Percentiles rank a stretch among this genome's conserved stretches.
These are phyloP conservation scores for Neodiprion fabricii DNA, from an alignment of 1,140 invertebrate species.

Conservation along the genomic window DNA sequence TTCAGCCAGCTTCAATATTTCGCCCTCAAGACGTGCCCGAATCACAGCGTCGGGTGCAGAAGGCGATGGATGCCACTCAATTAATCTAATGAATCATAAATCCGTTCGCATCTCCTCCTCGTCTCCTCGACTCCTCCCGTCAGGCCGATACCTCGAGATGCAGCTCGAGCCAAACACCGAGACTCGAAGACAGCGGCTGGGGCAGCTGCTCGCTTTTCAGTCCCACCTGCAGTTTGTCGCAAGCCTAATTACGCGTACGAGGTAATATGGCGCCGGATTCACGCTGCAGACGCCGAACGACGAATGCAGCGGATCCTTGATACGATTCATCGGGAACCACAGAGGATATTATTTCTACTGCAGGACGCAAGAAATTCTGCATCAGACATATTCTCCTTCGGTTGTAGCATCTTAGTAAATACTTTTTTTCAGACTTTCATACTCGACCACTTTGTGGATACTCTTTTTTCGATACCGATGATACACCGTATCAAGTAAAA, in stretches of 20 bases:
- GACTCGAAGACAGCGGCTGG: slow-evolving; percentile 12
- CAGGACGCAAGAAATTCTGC: too few species aligned
- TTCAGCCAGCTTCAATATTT: background rate
- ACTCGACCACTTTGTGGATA: too few species aligned
- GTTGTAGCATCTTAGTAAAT: slow-evolving; percentile 12
- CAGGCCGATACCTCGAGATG: too few species aligned
- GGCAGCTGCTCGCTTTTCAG: slow-evolving; percentile 20
- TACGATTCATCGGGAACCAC: slow-evolving; percentile 31
- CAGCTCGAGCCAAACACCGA: slow-evolving; percentile 18
- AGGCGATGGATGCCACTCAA: background rate
- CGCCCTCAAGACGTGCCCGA: too few species aligned
- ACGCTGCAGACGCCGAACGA: too few species aligned
- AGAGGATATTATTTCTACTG: slow-evolving; percentile 28
- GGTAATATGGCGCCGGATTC: background rate
- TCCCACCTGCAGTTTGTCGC: slow-evolving; percentile 36
- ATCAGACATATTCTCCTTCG: background rate
- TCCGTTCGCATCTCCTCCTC: background rate
- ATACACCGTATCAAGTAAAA: too few species aligned
- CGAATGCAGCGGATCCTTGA: background rate
- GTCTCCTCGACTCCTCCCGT: too few species aligned
- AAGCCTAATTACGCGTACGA: slow-evolving; percentile 32
- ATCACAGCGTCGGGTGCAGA: too few species aligned
- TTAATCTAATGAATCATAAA: slow-evolving; percentile 3
- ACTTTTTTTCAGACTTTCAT: too few species aligned
- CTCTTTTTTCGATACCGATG: too few species aligned